These are phyloP conservation scores for Drosophila lacteicornis DNA, from an alignment of 1,140 invertebrate genomes.

Conservation along the genomic window DNA sequence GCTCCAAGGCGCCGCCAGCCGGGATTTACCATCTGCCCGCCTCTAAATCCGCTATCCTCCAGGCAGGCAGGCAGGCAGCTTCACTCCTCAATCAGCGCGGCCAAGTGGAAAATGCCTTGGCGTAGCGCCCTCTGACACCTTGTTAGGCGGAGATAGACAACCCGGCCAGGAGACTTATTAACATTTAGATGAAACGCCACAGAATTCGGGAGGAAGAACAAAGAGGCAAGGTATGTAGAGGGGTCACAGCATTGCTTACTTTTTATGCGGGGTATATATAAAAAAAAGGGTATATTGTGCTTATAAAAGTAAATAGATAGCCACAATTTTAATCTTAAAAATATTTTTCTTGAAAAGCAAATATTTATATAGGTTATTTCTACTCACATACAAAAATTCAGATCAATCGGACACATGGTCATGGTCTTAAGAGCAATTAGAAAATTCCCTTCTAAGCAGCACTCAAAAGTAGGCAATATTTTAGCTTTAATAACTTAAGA, in stretches of 20 bases:
- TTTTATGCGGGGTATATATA: constrained; percentile 7
- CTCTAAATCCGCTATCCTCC: neutral
- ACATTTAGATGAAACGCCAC: constrained; percentile 79
- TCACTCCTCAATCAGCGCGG: constrained; percentile 68
- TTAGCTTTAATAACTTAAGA: neutral
- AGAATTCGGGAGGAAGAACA: constrained; percentile 25
- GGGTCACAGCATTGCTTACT: constrained; percentile 21
- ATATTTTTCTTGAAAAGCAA: too few species aligned
- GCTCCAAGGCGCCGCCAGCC: constrained; percentile 59
- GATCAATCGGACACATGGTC: neutral
- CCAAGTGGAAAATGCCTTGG: constrained; percentile 79
- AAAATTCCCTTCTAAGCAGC: neutral
- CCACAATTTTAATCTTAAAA: too few species aligned
- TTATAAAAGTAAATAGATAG: too few species aligned
- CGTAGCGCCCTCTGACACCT: constrained; percentile 70
- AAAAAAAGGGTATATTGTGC: neutral
- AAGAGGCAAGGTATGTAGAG: constrained; percentile 7
- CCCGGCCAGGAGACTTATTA: constrained; percentile 67
- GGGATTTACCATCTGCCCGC: constrained; percentile 44
- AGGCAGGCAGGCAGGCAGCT: neutral
- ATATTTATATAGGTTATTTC: neutral
- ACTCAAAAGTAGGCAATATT: too few species aligned
- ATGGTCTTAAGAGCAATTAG: neutral
- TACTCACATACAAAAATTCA: neutral
- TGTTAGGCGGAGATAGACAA: constrained; percentile 53